Percentiles rank a stretch among this genome's conserved stretches.
These are phyloP conservation scores for Tupaia tana DNA, from an alignment of 2,113 vertebrate genomes.

Conservation along the genomic window DNA sequence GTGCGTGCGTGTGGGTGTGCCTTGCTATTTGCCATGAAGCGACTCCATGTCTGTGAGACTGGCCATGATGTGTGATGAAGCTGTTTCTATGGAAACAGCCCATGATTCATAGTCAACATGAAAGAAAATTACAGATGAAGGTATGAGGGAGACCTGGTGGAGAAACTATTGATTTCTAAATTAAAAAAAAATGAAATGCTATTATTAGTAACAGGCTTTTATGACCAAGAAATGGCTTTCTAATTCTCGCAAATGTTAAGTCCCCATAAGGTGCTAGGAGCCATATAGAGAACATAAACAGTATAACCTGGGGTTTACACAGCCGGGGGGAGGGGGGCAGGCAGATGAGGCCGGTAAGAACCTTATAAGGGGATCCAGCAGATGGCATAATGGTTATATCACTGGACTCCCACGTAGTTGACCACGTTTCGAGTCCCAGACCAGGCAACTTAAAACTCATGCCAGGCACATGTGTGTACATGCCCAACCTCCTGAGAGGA, in stretches of 20 bases:
- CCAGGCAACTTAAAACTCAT: no score
- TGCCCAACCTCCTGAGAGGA: no score
- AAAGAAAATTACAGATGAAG: slow-evolving; percentile 70
- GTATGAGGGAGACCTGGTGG: slow-evolving; percentile 7
- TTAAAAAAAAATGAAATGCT: slow-evolving; percentile 59
- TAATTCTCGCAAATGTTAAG: slow-evolving; percentile 46
- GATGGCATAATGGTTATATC: no score
- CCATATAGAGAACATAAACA: slow-evolving; percentile 6
- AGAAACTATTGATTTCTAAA: slow-evolving; percentile 65
- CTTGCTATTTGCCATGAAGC: slow-evolving; percentile 47
- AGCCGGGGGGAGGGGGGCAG: rapidly evolving
- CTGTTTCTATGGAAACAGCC: slow-evolving; percentile 73
- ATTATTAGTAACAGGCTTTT: slow-evolving; percentile 44
- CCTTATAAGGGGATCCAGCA: background rate
- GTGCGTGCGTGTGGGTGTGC: background rate
- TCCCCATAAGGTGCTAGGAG: background rate
- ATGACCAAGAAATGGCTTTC: slow-evolving; percentile 38
- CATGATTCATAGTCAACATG: slow-evolving; percentile 64
- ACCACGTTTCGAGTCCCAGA: no score
- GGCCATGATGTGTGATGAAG: slow-evolving; percentile 47
- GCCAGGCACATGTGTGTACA: no score
- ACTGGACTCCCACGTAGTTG: no score
- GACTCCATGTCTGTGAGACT: slow-evolving; percentile 54
- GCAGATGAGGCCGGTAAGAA: slow-evolving; percentile 3
- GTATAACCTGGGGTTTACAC: background rate